Evolutionary conservation across 2,888 invertebrate genomes (phyloP), one percentile per base, ranked within the genome.

Genomic region (Imbricaverruca yamaguchii): DNA sequence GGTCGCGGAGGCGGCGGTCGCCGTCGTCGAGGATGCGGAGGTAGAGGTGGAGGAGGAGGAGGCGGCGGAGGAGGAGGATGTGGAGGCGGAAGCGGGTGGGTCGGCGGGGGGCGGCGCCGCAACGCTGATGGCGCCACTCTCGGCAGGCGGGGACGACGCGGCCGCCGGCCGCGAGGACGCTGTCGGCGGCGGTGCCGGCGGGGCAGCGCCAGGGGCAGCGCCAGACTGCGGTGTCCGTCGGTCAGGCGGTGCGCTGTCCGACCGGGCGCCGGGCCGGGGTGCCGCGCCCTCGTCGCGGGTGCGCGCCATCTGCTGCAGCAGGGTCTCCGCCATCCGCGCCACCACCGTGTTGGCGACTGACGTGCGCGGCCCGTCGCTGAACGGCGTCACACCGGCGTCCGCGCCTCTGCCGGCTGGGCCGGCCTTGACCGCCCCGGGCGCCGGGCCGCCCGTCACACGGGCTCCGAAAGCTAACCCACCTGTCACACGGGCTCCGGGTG

Each of bases 281-380:
- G 84, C 82, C 15, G 81, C 81, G 39, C 82, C 83, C 57, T 83
- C 81, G 53, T 84, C 84, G 15, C 83, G 83, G 25, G 83, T 83
- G 81, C 84, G 92, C 18, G 92, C 92, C 82, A 96, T 93, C 85
- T 95, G 93, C 87, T 95, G 94, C 81, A 96, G 89, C 82, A 96
- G 89, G 88, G 96, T 95, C 87, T 96, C 96, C 77, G 95, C 94
- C 83, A 95, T 89, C 67, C 93, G 92, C 82, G 94, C 93, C 0
- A 92, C 91, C 80, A 92, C 39, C 39, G 39, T 39, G 39, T 39
- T 39, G 2, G 39, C 39, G 4, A 39, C 39, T 4, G 39, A 39
- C 39, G 39, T 39, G 39, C 39, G 39, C 39, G 39, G 39, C 39
- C 39, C 39, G 39, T 39, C 39, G 39, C 39, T 39, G 39, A 39